Conservation (phyloP, 2,113 vertebrate genomes). For the Cichladusa arquata region DNA sequence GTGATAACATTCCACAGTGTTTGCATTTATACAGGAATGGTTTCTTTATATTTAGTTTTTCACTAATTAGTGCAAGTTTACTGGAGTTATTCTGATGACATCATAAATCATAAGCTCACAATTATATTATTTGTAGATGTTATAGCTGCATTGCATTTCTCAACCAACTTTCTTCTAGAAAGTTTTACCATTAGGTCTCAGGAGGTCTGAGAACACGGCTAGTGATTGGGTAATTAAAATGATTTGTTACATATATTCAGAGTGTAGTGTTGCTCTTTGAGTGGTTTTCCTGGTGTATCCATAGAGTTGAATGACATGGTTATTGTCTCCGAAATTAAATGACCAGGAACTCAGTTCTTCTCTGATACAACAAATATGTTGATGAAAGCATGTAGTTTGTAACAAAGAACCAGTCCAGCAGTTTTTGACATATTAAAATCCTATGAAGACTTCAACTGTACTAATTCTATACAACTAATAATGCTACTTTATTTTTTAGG, state of each 20-base stretch:
- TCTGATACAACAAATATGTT: not conserved
- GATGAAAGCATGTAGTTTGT: not conserved
- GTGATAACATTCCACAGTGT: not conserved
- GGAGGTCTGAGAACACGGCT: not conserved
- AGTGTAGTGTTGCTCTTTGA: not conserved
- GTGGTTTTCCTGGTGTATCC: not conserved
- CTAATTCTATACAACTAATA: slow-evolving; percentile 61
- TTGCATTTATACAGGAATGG: not conserved
- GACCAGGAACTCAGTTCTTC: not conserved
- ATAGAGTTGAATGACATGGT: not conserved
- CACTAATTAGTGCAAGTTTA: not conserved
- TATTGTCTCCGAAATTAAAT: not conserved
- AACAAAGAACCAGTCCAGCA: not conserved
- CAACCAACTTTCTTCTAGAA: not conserved
- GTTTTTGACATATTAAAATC: not conserved
- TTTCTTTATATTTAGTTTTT: not conserved
- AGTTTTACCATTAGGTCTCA: not conserved
- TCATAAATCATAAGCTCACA: slow-evolving; percentile 65
- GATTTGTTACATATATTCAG: not conserved
- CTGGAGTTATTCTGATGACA: slow-evolving; percentile 57
- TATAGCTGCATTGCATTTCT: not conserved
- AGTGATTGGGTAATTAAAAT: not conserved
- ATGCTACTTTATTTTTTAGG: slow-evolving; percentile 68
- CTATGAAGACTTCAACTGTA: slow-evolving; percentile 30
- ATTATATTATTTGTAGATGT: not conserved